Base-by-base conservation (phyloP, 2,797 vertebrate genomes). In the Vultur gryphus region DNA sequence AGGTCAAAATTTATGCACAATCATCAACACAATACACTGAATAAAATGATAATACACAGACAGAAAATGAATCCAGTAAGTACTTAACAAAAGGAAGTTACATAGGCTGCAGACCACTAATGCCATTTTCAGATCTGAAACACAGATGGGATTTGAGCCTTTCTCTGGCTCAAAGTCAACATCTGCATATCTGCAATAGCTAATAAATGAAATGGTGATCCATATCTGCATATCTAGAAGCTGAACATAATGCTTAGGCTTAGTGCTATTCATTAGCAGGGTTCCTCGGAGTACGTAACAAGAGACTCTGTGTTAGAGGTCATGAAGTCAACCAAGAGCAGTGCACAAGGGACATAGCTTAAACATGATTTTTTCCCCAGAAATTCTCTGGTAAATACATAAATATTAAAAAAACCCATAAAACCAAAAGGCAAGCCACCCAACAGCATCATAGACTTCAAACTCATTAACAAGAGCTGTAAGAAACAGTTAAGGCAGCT, bases 1-100 rank as follows among this genome's bases (percentile, higher is more conserved):
- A 97, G 71, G 90, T 98, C 90, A 98, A 92, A 95, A 72, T 59
- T 82, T 33, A 94, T 9, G 4, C 44, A 87, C 85, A 95, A 13
- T 49, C 58, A 91, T 69, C 88, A 95, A 66, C 1, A 2, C 51
- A 79, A 93, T 25, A 88, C 6, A 90, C 61, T 67, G 64, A 95
- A 93, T 87, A 69, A 95, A 96, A 62, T 25, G 19, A 25, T 52
- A 88, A 66, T 9, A 41, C 20, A 88, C 9, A 61, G 33, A 88
- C 48, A 79, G n/a, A 75, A 89, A 85, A 57, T 11, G 2, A 89
- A 87, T n/a, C 24, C 35, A 70, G 25, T 28, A 54, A 62, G 29
- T 29, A 33, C n/a, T 89, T 66, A 94, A 83, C 75, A 77, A 8
- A 43, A 84, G 77, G 64, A 93, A 43, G 24, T 49, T 59, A 39